Evolutionary conservation across 2,888 invertebrate genomes (phyloP).

Genomic region (Andrena dorsata): DNA sequence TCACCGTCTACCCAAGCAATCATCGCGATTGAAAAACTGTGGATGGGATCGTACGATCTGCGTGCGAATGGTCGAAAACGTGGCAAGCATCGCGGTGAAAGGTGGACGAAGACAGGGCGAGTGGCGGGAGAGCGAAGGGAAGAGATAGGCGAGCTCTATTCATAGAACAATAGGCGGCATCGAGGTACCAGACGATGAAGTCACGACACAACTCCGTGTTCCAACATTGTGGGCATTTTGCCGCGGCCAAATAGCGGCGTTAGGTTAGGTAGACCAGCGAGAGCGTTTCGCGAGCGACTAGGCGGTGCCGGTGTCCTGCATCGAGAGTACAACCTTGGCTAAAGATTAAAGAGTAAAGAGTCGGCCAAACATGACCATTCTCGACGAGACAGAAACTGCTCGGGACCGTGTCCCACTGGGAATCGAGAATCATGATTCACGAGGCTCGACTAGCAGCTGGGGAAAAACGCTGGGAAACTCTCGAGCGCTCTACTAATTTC

Average conservation of each 20-base stretch:
- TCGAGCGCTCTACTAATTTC: background rate
- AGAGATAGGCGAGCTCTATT: conserved; percentile 64
- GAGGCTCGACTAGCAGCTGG: conserved; percentile 6
- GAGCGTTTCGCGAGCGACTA: conserved; percentile 27
- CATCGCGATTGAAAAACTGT: background rate
- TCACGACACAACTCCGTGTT: conserved; percentile 71
- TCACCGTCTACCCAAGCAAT: no score
- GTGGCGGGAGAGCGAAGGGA: conserved; percentile 20
- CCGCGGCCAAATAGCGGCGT: conserved; percentile 67
- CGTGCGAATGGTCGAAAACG: conserved; percentile 25
- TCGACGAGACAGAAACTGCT: conserved; percentile 26
- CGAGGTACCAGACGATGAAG: conserved; percentile 78
- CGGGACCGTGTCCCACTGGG: conserved; percentile 48
- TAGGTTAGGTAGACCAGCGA: conserved; percentile 48
- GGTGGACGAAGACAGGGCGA: conserved; percentile 45
- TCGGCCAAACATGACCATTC: conserved; percentile 51
- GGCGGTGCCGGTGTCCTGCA: conserved; percentile 34
- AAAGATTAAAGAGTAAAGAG: conserved; percentile 20
- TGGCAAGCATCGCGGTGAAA: conserved; percentile 51
- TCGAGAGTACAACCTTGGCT: conserved; percentile 47
- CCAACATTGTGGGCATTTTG: conserved; percentile 66
- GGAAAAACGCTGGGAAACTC: conserved; percentile 6
- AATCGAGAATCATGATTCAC: conserved; percentile 37
- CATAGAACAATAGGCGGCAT: conserved; percentile 75
- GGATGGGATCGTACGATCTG: background rate